Base-by-base conservation (phyloP, 2,113 vertebrate genomes). In the Hoplias malabaricus region DNA sequence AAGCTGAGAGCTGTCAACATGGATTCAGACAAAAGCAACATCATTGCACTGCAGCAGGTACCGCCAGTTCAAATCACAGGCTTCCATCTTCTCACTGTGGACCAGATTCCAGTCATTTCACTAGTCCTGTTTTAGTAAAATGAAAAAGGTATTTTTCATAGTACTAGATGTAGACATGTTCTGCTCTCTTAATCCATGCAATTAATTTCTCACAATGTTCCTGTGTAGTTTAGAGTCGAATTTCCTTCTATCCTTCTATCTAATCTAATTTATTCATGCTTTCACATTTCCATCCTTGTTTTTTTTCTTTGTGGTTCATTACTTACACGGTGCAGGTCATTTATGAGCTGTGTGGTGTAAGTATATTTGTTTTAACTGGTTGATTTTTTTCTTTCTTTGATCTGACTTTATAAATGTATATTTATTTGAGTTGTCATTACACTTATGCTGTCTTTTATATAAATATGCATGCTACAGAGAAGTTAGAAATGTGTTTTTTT, bases 41-140 rank as follows among this genome's bases (percentile, higher is more conserved):
- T 98, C 34, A 85, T 98, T 29, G 90, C 93, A 38, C 90, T 99
- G 80, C 97, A 97, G 81, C 97, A 99, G 97, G 98, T 99, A n/a
- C n/a, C n/a, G n/a, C 7, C 38, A 83, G 73, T 21, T 2, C 63
- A 62, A 31, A 19, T 57, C 13, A 19, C 2, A 8, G 2, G 11
- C 14, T 4, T 38, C 23, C 1, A 27, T 29, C 12, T 8, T 63
- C 25, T 34, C 25, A 59, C 19, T 27, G 42, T 50, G 61, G 31
- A 21, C 0, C 19, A 33, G 3, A 67, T 27, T 27, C 2, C 5
- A 42, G 3, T 19, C 10, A n/a, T 34, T 36, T 19, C 23, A 27
- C 8, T 16, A 16, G 29, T 33, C 14, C 13, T 33, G 31, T 61
- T 61, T 61, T 33, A 8, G 57, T 8, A 61, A 33, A 61, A 61